phyloP scores from a whole-genome alignment of 2,888 invertebrate species.

The Rhimphoctona megacephalus region DNA sequence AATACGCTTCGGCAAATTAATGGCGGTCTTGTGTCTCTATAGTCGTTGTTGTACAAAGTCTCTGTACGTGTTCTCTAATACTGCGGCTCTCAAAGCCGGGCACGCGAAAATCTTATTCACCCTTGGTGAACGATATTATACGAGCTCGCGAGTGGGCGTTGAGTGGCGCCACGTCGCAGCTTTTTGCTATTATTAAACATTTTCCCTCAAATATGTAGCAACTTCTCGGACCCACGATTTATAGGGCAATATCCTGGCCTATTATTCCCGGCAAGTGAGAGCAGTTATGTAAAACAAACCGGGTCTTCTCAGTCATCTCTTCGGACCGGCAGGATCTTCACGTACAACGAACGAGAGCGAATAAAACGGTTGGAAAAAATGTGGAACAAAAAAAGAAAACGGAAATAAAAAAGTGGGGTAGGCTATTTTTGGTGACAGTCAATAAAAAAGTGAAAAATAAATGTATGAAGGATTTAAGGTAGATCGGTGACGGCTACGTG shows the following conservation, averaged over 20 bases:
- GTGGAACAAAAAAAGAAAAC: slow-evolving; percentile 16
- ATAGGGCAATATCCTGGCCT: slow-evolving; percentile 70
- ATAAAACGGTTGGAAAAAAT: slow-evolving; percentile 21
- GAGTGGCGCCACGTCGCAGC: slow-evolving; percentile 57
- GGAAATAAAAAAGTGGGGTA: slow-evolving; percentile 9
- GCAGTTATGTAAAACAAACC: slow-evolving; percentile 70
- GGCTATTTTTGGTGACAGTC: background rate
- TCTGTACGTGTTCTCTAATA: slow-evolving; percentile 34
- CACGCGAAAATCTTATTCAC: slow-evolving; percentile 67
- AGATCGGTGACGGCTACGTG: no score
- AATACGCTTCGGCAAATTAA: slow-evolving; percentile 57
- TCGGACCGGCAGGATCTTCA: slow-evolving; percentile 28
- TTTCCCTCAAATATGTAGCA: slow-evolving; percentile 69
- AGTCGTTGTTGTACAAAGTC: slow-evolving; percentile 40
- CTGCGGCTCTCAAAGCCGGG: slow-evolving; percentile 46
- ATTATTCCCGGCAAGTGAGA: slow-evolving; percentile 71
- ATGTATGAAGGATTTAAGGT: slow-evolving; percentile 18
- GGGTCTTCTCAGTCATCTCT: slow-evolving; percentile 54
- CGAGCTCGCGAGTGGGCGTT: slow-evolving; percentile 65
- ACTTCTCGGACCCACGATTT: slow-evolving; percentile 66
- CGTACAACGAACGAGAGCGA: slow-evolving; percentile 16
- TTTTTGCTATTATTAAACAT: slow-evolving; percentile 70
- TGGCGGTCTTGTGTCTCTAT: slow-evolving; percentile 46
- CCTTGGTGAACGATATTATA: slow-evolving; percentile 63
- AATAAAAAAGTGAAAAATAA: slow-evolving; percentile 3